Conservation (phyloP, 2,888 invertebrate species). For the Chrysolina americana region DNA sequence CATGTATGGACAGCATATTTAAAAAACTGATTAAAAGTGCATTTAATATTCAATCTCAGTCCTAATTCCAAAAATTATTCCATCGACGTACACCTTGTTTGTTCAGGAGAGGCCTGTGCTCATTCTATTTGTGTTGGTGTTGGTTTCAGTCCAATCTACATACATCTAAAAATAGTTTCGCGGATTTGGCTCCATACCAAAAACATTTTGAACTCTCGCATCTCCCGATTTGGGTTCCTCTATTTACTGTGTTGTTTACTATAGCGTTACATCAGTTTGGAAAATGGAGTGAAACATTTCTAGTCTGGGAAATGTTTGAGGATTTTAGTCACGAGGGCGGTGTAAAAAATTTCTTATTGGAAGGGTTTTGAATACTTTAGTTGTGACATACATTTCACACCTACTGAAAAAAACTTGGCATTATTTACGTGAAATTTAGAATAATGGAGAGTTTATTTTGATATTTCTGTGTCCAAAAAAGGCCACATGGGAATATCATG, state of each 20-base stretch:
- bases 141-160: constrained; percentile 14
- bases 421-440: no score
- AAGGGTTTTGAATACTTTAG: no score
- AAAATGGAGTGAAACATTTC: neutral
- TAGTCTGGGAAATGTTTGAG: neutral
- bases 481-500: no score
- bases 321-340: neutral
- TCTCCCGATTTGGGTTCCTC: constrained; percentile 56
- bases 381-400: no score
- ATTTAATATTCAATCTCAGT: no score
- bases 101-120: neutral
- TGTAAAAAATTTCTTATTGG: neutral
- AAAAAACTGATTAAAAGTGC: no score
- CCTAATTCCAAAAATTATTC: neutral
- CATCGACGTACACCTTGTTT: neutral
- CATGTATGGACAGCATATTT: no score
- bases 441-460: no score
- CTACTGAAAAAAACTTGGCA: no score
- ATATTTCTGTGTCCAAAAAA: no score
- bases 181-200: constrained; percentile 38
- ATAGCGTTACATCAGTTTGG: constrained; percentile 32
- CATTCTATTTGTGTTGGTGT: constrained; percentile 23
- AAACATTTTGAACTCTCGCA: constrained; percentile 38
- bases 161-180: constrained; percentile 29
- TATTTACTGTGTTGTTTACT: constrained; percentile 30